phyloP scores from a whole-genome alignment of 35 echinoderm and acorn worm species.

The Amphiura filiformis region DNA sequence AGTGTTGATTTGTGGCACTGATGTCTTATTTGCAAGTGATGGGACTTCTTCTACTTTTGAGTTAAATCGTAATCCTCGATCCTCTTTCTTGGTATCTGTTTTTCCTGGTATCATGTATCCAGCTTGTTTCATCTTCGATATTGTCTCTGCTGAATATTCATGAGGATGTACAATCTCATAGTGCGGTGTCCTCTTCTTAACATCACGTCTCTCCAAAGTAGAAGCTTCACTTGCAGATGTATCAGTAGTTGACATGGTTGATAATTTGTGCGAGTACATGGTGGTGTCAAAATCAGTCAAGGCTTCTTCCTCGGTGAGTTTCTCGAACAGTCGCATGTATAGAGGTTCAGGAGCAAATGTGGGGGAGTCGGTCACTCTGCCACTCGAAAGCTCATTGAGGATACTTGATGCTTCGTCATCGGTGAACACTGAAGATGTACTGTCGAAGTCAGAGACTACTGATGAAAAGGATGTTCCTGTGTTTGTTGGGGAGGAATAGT shows the following conservation, averaged over 20 bases:
- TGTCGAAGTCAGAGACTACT: not conserved
- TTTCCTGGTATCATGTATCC: not conserved
- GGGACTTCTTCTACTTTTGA: too few relatives aligned
- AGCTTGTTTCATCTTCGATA: not conserved
- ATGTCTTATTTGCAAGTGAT: too few relatives aligned
- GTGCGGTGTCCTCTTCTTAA: not conserved
- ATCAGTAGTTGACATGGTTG: not conserved
- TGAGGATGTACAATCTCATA: slow-evolving; percentile 10
- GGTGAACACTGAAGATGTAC: slow-evolving; percentile 19
- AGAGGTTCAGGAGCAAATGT: not conserved
- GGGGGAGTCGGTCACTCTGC: not conserved
- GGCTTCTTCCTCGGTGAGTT: not conserved
- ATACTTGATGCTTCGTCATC: not conserved
- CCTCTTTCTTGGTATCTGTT: not conserved
- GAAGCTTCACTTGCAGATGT: not conserved
- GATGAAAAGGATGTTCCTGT: not conserved
- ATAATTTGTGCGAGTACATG: not conserved
- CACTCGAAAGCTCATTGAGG: not conserved
- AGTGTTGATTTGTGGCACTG: too few relatives aligned
- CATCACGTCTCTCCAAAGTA: not conserved
- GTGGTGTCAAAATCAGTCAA: not conserved
- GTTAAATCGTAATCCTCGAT: too few relatives aligned
- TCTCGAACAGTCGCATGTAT: not conserved
- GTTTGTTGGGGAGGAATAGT: not conserved
- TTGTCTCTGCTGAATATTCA: not conserved